Evolutionary conservation across 2,888 invertebrate genomes (phyloP).

Genomic region (Barypeithes pellucidus): DNA sequence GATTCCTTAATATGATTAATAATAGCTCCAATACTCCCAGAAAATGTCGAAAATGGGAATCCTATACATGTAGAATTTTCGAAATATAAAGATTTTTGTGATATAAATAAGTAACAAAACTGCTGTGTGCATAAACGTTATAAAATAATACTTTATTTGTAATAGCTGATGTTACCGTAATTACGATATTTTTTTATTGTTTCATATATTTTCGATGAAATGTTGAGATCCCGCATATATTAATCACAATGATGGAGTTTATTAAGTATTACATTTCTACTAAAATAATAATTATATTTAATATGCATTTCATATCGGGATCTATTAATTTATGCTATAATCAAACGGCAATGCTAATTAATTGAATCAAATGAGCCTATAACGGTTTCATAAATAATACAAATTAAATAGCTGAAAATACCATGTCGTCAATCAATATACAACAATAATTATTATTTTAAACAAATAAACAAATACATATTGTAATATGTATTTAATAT

Average conservation of each 20-base stretch:
- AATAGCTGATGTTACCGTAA: too few species aligned
- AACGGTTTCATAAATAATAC: not conserved
- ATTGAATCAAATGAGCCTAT: not conserved
- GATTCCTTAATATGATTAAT: too few species aligned
- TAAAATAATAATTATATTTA: not conserved
- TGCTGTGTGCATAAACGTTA: too few species aligned
- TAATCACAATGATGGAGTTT: not conserved
- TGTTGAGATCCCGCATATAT: not conserved
- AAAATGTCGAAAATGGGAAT: too few species aligned
- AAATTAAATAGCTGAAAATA: not conserved
- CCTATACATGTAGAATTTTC: too few species aligned
- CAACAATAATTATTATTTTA: not conserved
- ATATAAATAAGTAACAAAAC: too few species aligned
- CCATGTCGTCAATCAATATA: not conserved
- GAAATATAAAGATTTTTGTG: too few species aligned
- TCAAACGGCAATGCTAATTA: slow-evolving; percentile 1
- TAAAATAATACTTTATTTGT: too few species aligned
- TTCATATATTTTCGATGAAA: not conserved
- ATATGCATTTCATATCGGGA: not conserved
- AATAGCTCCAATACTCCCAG: too few species aligned
- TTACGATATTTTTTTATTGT: too few species aligned
- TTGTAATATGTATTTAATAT: too few species aligned
- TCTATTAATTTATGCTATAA: not conserved
- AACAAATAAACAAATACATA: not conserved
- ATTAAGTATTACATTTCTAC: not conserved